Evolutionary conservation across 2,888 invertebrate genomes (phyloP).

Genomic region (Troides oblongomaculatus): DNA sequence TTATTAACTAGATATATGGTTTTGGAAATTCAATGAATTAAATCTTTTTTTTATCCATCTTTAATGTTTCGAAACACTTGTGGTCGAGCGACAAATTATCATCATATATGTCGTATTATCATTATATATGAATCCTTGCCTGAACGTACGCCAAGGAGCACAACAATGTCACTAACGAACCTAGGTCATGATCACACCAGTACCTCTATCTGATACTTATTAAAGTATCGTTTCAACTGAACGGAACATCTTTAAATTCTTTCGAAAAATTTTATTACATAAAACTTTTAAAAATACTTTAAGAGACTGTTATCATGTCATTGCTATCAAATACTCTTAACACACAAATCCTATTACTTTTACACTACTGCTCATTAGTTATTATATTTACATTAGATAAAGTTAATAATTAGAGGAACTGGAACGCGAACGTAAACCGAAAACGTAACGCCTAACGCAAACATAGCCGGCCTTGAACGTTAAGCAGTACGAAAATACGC

Average conservation of each 20-base stretch:
- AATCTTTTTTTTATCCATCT: slow-evolving; percentile 16
- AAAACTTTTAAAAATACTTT: not conserved
- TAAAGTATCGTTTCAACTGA: slow-evolving; percentile 6
- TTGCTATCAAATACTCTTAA: slow-evolving; percentile 58
- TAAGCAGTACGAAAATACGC: slow-evolving; percentile 73
- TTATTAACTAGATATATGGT: too few species aligned
- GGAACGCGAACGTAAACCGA: slow-evolving; percentile 53
- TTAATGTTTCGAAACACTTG: not conserved
- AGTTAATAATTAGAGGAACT: slow-evolving; percentile 45
- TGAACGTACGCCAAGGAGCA: slow-evolving; percentile 58
- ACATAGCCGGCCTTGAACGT: slow-evolving; percentile 76
- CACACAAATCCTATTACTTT: slow-evolving; percentile 65
- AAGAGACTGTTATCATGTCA: not conserved
- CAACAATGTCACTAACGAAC: slow-evolving; percentile 5
- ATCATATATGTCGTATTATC: slow-evolving; percentile 10
- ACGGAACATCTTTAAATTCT: not conserved
- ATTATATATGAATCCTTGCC: slow-evolving; percentile 64
- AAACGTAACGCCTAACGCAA: slow-evolving; percentile 65
- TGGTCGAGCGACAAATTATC: slow-evolving; percentile 5
- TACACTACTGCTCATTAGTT: slow-evolving; percentile 45
- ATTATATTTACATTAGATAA: slow-evolving; percentile 50
- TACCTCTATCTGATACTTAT: not conserved
- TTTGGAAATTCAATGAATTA: not conserved
- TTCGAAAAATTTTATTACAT: not conserved
- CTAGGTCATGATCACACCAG: slow-evolving; percentile 67